Percentiles rank a stretch among this genome's conserved stretches.
phyloP scores from a whole-genome alignment of 2,888 invertebrate genomes.

The Lasioglossum leucozonium region DNA sequence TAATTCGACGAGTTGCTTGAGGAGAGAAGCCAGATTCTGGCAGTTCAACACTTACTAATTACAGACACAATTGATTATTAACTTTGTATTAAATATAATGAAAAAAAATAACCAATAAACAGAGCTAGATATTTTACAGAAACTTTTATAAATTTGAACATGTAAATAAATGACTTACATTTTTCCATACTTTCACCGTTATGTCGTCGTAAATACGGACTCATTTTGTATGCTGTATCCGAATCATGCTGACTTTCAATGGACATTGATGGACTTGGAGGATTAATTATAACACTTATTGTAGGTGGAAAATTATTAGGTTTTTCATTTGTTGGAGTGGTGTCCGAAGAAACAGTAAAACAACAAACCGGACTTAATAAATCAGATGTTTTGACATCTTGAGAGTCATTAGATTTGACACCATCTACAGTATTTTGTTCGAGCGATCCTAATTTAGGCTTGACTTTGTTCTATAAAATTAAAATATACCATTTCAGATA shows the following conservation, averaged over 20 bases:
- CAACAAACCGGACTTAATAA: slow-evolving; percentile 77
- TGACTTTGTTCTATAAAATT: slow-evolving; percentile 49
- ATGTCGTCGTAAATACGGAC: slow-evolving; percentile 75
- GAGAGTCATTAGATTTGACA: slow-evolving; percentile 31
- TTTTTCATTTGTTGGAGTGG: slow-evolving; percentile 71
- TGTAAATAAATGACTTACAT: slow-evolving; percentile 73
- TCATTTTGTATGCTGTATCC: slow-evolving; percentile 65
- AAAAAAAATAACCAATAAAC: neutral
- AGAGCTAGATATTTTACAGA: neutral
- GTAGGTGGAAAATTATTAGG: slow-evolving; percentile 79
- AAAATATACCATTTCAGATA: neutral
- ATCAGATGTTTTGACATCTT: slow-evolving; percentile 68
- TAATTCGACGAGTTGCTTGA: slow-evolving; percentile 94
- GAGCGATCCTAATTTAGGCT: slow-evolving; percentile 48
- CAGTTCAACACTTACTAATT: slow-evolving; percentile 83
- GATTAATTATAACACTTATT: slow-evolving; percentile 83
- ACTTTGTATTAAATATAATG: neutral
- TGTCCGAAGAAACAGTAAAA: slow-evolving; percentile 76
- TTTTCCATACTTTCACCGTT: slow-evolving; percentile 84
- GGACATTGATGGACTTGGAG: slow-evolving; percentile 83
- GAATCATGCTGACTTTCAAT: slow-evolving; percentile 78
- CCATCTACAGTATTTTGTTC: slow-evolving; percentile 25
- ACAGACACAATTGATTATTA: slow-evolving; percentile 20
- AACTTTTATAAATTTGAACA: neutral
- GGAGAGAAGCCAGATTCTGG: slow-evolving; percentile 89